Conservation (phyloP, 2,888 invertebrate species). For the Conus canariensis region DNA sequence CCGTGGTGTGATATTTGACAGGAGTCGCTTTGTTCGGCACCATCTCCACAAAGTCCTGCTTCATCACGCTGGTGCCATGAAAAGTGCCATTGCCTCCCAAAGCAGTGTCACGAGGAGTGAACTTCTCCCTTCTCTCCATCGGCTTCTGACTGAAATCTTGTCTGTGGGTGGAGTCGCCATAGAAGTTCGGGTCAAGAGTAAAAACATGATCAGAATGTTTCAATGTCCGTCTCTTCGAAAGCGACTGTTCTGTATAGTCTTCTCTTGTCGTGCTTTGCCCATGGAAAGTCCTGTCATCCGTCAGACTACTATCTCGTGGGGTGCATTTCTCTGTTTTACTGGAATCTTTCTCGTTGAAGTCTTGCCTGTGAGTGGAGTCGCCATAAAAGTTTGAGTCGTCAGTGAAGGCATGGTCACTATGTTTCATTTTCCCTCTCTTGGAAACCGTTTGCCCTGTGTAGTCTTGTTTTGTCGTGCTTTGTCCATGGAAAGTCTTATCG, state of each 20-base stretch:
- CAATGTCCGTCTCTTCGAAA: neutral
- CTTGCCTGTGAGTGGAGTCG: neutral
- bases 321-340: neutral
- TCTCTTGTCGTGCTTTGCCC: neutral
- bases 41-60: conserved; percentile 31
- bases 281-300: neutral
- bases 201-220: neutral
- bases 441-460: neutral
- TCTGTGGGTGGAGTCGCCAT: neutral
- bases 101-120: conserved; percentile 46
- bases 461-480: neutral
- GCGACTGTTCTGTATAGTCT: neutral
- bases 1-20: neutral
- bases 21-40: conserved; percentile 6
- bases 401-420: neutral
- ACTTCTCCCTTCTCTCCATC: neutral
- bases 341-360: neutral
- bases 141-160: conserved; percentile 6
- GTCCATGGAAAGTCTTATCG: neutral
- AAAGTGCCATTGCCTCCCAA: conserved; percentile 34
- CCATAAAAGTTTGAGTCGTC: conserved; percentile 3
- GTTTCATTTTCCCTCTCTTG: neutral
- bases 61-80: conserved; percentile 24
- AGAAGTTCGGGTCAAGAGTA: neutral
- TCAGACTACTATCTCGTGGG: neutral